Base-by-base conservation (phyloP, 1,140 invertebrate species). In the Reticulitermes speratus region DNA sequence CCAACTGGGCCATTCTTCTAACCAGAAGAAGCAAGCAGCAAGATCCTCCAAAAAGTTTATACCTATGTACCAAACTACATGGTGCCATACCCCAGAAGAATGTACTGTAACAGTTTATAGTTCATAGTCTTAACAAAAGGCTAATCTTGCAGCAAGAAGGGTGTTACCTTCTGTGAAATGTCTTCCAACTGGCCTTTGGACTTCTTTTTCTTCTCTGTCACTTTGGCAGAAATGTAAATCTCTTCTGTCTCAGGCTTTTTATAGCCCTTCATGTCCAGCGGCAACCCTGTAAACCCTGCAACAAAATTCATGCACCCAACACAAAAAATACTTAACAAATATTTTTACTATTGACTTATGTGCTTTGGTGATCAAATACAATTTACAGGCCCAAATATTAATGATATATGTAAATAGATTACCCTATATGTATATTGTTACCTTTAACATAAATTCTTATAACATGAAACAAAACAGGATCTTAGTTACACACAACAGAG, bases 131-230 rank as follows among this genome's bases (percentile, higher is more conserved):
- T 59, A 32, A 52, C 44, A 8, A n/a, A 30, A n/a, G 84, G 32
- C 12, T 38, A 45, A 25, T 48, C 38, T 32, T 32, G 30, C 55
- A 85, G 11, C 44, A 85, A 3, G 21, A 81, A 32, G 11, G 8
- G 25, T 81, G 25, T 1, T 81, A 84, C 81, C 75, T 82, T 86
- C 44, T 81, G 81, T 25, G 44, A 44, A 48, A 12, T n/a, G 16
- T 87, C 86, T 44, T 69, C 82, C 14, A 38, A 0, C 21, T 84
- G 59, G 21, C 44, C 84, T 87, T 87, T 87, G 21, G 45, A 44
- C 65, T 87, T 87, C 44, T 84, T 89, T 59, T 88, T 88, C 52
- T 88, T 88, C 48, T 88, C 87, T 82, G 69, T 81, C 25, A 82
- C 81, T 82, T 85, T 87, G 14, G 84, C 85, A 38, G 84, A 44